Conservation (phyloP, 2,888 invertebrate genomes). For the Gasteruption jaculator region DNA sequence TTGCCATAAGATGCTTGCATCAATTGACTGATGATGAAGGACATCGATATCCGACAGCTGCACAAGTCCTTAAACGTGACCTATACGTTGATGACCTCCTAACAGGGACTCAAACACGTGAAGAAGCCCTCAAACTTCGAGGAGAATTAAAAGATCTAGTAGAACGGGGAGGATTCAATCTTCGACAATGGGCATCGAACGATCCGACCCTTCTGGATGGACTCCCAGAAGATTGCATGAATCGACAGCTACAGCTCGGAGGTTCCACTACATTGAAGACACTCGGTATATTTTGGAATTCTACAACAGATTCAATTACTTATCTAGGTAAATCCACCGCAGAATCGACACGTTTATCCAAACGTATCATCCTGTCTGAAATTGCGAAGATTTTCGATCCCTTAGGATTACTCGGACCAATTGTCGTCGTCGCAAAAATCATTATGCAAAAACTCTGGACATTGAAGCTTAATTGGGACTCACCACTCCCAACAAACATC, state of each 20-base stretch:
- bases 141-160: conserved; percentile 15
- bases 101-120: conserved; percentile 11
- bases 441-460: conserved; percentile 24
- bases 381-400: conserved; percentile 27
- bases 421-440: conserved; percentile 22
- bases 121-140: conserved; percentile 13
- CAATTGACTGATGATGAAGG: conserved; percentile 20
- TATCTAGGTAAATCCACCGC: conserved; percentile 14
- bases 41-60: conserved; percentile 7
- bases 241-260: conserved; percentile 9
- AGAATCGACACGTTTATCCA: conserved; percentile 10
- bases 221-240: conserved; percentile 10
- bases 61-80: conserved; percentile 8
- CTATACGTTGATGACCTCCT: conserved; percentile 24
- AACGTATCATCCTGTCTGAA: conserved; percentile 21
- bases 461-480: conserved; percentile 22
- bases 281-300: conserved; percentile 20
- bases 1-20: conserved; percentile 20
- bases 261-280: conserved; percentile 16
- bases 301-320: conserved; percentile 14
- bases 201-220: conserved; percentile 10
- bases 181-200: conserved; percentile 27
- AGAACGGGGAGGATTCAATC: conserved; percentile 14
- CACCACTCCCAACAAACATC: conserved; percentile 17
- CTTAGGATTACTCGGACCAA: conserved; percentile 23